phyloP scores from a whole-genome alignment of 2,888 invertebrate genomes.

The Catocala nupta region DNA sequence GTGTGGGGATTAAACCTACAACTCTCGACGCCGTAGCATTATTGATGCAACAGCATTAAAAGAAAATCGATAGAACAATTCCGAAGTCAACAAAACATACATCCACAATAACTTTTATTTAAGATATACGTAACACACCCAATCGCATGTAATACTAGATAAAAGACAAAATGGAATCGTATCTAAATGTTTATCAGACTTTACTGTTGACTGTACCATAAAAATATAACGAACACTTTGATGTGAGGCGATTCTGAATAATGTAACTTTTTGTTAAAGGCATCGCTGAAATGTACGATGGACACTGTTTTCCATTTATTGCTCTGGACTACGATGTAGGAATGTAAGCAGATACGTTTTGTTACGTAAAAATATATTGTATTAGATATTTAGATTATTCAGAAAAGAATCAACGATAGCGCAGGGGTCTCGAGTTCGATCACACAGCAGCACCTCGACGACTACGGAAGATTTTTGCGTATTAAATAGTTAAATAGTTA shows the following conservation, averaged over 20 bases:
- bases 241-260: conserved; percentile 50
- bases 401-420: too few relatives aligned
- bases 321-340: conserved; percentile 24
- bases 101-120: background rate
- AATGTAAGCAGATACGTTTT: conserved; percentile 13
- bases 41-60: too few relatives aligned
- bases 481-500: too few relatives aligned
- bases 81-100: too few relatives aligned
- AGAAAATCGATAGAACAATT: too few relatives aligned
- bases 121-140: background rate
- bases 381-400: too few relatives aligned
- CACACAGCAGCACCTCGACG: too few relatives aligned
- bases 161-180: conserved; percentile 36
- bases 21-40: too few relatives aligned
- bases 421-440: too few relatives aligned
- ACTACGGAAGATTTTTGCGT: too few relatives aligned
- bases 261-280: conserved; percentile 48
- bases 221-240: conserved; percentile 51
- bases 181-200: conserved; percentile 44
- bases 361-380: background rate
- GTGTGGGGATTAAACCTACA: too few relatives aligned
- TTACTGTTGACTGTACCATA: conserved; percentile 46
- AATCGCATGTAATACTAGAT: conserved; percentile 3
- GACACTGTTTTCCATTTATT: conserved; percentile 53
- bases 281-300: conserved; percentile 42